phyloP scores from a whole-genome alignment of 1,140 invertebrate genomes.

The Halesus radiatus region DNA sequence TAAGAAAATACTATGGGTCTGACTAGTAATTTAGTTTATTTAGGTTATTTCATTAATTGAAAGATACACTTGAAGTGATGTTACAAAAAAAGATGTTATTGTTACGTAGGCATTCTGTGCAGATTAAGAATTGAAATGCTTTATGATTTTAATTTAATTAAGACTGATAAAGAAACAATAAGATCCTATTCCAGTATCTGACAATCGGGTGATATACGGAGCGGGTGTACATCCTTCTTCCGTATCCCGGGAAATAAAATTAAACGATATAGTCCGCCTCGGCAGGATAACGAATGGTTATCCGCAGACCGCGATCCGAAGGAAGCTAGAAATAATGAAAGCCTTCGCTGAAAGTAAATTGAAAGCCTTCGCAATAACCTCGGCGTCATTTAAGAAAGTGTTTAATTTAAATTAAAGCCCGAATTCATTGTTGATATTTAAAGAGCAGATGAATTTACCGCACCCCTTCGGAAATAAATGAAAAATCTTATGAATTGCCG shows the following conservation, averaged over 20 bases:
- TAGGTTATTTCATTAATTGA: no score
- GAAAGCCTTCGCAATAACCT: conserved; percentile 39
- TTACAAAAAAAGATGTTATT: no score
- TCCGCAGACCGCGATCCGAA: conserved; percentile 36
- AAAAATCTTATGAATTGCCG: background rate
- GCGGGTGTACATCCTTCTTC: conserved; percentile 35
- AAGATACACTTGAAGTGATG: no score
- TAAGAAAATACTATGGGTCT: no score
- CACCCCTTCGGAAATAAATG: conserved; percentile 9
- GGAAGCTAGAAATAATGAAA: conserved; percentile 48
- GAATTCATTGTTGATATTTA: conserved; percentile 39
- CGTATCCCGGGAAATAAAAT: conserved; percentile 47
- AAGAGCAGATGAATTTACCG: conserved; percentile 27
- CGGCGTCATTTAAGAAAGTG: conserved; percentile 41
- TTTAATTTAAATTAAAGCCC: conserved; percentile 41
- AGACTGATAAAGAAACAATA: conserved; percentile 31
- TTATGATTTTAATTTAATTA: conserved; percentile 16
- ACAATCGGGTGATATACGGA: conserved; percentile 37
- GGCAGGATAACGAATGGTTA: conserved; percentile 37
- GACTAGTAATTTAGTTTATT: no score
- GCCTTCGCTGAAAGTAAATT: conserved; percentile 41
- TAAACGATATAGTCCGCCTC: conserved; percentile 43
- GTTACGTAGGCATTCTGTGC: no score
- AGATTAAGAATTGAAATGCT: no score
- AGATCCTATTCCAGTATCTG: conserved; percentile 21